Evolutionary conservation across 2,888 invertebrate species (phyloP).

Genomic region (Biston stratarius): DNA sequence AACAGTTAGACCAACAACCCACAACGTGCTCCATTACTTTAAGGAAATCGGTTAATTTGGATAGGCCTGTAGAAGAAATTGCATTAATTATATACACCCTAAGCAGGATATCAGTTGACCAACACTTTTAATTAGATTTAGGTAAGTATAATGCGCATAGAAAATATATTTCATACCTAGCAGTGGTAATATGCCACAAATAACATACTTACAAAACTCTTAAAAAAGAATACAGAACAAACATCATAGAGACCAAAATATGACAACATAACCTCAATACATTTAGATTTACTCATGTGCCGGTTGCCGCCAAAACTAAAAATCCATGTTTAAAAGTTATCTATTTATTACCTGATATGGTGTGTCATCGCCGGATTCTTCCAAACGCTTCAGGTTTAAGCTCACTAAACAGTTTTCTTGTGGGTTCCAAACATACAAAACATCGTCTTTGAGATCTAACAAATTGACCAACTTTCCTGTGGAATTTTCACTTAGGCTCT

Average conservation of each 20-base stretch:
- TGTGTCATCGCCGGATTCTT: slow-evolving; percentile 80
- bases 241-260: not conserved
- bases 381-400: slow-evolving; percentile 85
- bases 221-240: not conserved
- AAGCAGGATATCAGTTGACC: no score
- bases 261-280: slow-evolving; percentile 39
- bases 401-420: slow-evolving; percentile 88
- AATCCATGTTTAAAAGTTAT: slow-evolving; percentile 17
- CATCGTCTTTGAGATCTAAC: slow-evolving; percentile 88
- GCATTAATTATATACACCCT: no score
- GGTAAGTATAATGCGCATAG: no score
- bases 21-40: no score
- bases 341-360: slow-evolving; percentile 86
- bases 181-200: no score
- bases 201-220: no score
- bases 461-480: slow-evolving; percentile 87
- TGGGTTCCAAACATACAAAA: slow-evolving; percentile 89
- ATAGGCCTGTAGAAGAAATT: no score
- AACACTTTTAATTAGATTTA: no score
- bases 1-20: no score
- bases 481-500: slow-evolving; percentile 80
- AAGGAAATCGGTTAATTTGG: no score
- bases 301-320: slow-evolving; percentile 16
- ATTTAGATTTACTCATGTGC: slow-evolving; percentile 35
- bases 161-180: no score